Evolutionary conservation across 92 coral and sea anemone species (phyloP), one percentile per base, ranked within the genome.

Genomic region (Phymanthus crucifer): DNA sequence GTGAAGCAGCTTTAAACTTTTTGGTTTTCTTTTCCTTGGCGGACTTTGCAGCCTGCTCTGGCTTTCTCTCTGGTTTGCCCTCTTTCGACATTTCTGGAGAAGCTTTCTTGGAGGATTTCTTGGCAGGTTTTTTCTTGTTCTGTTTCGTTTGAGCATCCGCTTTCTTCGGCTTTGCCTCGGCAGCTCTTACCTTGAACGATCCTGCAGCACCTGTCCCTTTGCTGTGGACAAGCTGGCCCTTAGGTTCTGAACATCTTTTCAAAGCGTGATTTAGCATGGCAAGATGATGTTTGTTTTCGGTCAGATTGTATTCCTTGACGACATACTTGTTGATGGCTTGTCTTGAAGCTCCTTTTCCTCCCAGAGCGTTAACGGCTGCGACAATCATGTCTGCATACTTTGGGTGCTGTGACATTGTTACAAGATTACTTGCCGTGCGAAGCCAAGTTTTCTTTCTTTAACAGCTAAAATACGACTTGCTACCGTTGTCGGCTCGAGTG

Each of bases 181-280:
- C 88, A 52, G 89, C 74, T 56, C 76, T 90, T 37, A 92, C 84
- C 73, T 92, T 92, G 81, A 92, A 92, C 19, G 97, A 92, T 0
- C 97, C 97, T 0, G 97, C 94, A 1, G 97, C 97, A 0, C 97
- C 97, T 40, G 81, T 92, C 2, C 97, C 97, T 68, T 92, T 92
- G 77, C 86, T 90, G 80, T 92, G 97, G 43, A 79, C 92, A 16
- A 92, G 83, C 2, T 92, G 71, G 1, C 97, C 97, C 58, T 80
- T 88, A 4, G 81, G 73, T 6, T 71, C 84, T 8, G 97, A 90
- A n/a, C 86, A 94, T 72, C 94, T 86, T 50, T 81, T 88, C 40
- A 90, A 83, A 32, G 94, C 94, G 71, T 85, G 87, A 24, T 90
- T 92, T 54, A 92, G 71, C 97, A 92, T 90, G 18, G 88, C 90